Evolutionary conservation across 1,140 invertebrate genomes (phyloP).

Genomic region (Nasonia longicornis): DNA sequence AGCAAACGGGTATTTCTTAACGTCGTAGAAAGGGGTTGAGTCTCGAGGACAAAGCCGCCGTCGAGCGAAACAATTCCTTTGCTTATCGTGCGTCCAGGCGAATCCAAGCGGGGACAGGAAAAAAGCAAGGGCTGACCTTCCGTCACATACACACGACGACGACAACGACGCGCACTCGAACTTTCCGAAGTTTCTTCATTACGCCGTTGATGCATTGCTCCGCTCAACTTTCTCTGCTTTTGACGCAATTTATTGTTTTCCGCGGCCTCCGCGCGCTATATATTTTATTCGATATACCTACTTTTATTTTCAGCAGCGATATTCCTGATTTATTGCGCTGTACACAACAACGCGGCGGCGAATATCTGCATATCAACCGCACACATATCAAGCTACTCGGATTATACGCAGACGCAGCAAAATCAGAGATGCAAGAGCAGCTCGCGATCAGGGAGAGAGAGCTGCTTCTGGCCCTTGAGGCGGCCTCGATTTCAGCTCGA

Average conservation of each 20-base stretch:
- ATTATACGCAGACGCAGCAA: not conserved
- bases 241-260: constrained; percentile 15
- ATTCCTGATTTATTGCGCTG: too few relatives aligned
- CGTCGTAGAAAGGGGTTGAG: constrained; percentile 41
- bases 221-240: constrained; percentile 53
- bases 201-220: constrained; percentile 51
- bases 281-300: not conserved
- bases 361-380: too few relatives aligned
- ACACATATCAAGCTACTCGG: not conserved
- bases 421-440: not conserved
- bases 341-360: too few relatives aligned
- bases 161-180: not conserved
- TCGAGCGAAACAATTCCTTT: not conserved
- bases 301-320: too few relatives aligned
- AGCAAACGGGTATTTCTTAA: constrained; percentile 51
- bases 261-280: not conserved
- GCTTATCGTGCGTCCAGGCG: not conserved
- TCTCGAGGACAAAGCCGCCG: not conserved
- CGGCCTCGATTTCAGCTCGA: constrained; percentile 3
- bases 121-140: constrained; percentile 22
- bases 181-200: constrained; percentile 48
- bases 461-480: not conserved
- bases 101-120: not conserved
- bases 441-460: too few relatives aligned
- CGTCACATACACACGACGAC: too few relatives aligned